These are phyloP conservation scores for Apis mellifera DNA, from an alignment of 1,140 invertebrate genomes.

Conservation along the genomic window Amel_HAv3.1 CM009942.2:6254501-6255000, in stretches of 20 bases:
- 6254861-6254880: not conserved
- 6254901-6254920: slow-evolving; percentile 17
- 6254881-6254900: not conserved
- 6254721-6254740: not conserved
- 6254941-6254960: slow-evolving; percentile 41
- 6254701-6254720: too few species aligned
- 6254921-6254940: slow-evolving; percentile 25
- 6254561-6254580: not conserved
- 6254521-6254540: not conserved
- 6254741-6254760: not conserved
- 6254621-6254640: too few species aligned
- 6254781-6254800: not conserved
- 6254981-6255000: slow-evolving; percentile 27
- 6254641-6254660: too few species aligned
- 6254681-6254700: too few species aligned
- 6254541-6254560: not conserved
- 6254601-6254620: too few species aligned
- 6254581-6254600: not conserved
- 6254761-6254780: too few species aligned
- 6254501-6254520: not conserved
- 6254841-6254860: not conserved
- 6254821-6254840: not conserved
- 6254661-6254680: too few species aligned
- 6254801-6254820: not conserved
- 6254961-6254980: slow-evolving; percentile 36